A percentile compares a stretch with the other conserved stretches of the same genome.
phyloP scores from a whole-genome alignment of 2,113 vertebrate species.

The Eptesicus fuscus region DNA sequence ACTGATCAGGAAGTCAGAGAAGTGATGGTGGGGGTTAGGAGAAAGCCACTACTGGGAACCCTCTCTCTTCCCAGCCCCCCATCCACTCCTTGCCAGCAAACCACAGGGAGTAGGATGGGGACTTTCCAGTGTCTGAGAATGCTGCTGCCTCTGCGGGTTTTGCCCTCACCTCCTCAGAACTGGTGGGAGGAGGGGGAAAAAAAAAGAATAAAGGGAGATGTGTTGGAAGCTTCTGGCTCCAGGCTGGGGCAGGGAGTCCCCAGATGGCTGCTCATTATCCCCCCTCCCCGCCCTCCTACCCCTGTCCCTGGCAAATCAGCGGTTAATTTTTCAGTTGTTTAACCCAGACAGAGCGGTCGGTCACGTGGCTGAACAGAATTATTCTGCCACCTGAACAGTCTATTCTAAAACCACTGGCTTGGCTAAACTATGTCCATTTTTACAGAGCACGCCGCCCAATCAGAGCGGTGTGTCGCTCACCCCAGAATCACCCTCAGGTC shows the following conservation, averaged over 20 bases:
- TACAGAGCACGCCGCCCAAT: neutral
- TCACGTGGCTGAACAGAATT: neutral
- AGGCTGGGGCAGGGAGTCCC: neutral
- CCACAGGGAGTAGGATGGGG: neutral
- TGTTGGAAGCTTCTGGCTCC: neutral
- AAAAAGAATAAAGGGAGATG: neutral
- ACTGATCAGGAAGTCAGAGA: neutral
- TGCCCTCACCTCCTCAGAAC: neutral
- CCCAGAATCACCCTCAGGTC: neutral
- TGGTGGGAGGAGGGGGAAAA: neutral
- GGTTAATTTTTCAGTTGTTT: neutral
- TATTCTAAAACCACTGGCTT: neutral
- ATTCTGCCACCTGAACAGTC: neutral
- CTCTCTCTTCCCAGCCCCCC: neutral
- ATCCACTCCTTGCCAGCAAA: neutral
- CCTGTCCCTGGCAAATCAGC: neutral
- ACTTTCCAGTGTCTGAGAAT: neutral
- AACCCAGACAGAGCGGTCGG: neutral
- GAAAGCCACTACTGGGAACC: neutral
- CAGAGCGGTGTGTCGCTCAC: neutral
- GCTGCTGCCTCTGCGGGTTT: neutral
- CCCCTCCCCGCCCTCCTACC: fast-evolving
- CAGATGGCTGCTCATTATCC: neutral
- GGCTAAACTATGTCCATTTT: neutral
- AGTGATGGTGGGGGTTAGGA: neutral